Percentiles rank a stretch among this genome's conserved stretches.
Evolutionary conservation across 2,113 vertebrate genomes (phyloP).

Genomic region (Panthera tigris): DNA sequence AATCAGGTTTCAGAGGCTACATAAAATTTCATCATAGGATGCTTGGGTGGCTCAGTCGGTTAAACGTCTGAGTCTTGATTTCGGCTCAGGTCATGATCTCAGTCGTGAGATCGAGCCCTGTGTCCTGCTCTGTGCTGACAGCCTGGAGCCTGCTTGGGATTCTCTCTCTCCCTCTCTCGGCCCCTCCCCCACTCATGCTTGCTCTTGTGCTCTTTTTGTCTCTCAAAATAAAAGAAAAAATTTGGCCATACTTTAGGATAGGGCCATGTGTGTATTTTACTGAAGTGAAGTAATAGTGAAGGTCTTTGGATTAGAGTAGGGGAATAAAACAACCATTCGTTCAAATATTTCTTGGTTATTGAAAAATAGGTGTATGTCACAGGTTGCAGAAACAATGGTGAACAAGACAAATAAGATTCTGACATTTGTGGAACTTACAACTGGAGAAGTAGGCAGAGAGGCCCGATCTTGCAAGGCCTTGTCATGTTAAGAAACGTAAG

Average conservation of each 20-base stretch:
- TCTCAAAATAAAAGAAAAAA: neutral
- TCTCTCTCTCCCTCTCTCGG: too few relatives aligned
- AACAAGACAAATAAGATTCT: neutral
- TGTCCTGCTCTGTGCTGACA: too few relatives aligned
- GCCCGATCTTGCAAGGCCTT: neutral
- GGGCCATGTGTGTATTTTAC: neutral
- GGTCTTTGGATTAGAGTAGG: neutral
- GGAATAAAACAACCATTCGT: neutral
- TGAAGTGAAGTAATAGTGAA: neutral
- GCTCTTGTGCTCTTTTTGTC: too few relatives aligned
- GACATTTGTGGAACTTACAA: neutral
- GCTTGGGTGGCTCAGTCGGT: too few relatives aligned
- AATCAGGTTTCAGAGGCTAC: neutral
- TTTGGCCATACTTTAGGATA: neutral
- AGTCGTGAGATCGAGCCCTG: too few relatives aligned
- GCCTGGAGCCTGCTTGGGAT: too few relatives aligned
- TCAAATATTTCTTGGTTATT: neutral
- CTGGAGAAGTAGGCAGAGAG: neutral
- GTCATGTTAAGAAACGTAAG: constrained; percentile 24
- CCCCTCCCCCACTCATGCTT: too few relatives aligned
- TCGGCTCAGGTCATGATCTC: too few relatives aligned
- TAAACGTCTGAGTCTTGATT: too few relatives aligned
- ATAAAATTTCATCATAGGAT: neutral
- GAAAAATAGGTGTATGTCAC: neutral
- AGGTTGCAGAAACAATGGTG: constrained; percentile 13